Percentiles rank a stretch among this genome's conserved stretches.
Evolutionary conservation across 2,113 vertebrate species (phyloP).

Genomic region (Neofelis nebulosa): DNA sequence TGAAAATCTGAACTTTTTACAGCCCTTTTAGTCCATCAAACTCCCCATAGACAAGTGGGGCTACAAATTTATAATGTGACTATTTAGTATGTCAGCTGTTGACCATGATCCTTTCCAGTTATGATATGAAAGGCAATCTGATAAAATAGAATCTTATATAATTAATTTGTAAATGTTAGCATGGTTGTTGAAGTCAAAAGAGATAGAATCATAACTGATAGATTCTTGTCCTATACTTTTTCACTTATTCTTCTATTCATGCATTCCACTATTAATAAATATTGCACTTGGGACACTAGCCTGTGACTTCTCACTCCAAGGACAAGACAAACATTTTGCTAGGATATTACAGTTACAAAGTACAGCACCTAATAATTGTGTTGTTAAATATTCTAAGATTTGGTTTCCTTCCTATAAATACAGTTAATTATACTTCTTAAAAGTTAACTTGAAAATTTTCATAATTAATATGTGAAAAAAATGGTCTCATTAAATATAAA

Average conservation of each 20-base stretch:
- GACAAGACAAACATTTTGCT: background rate
- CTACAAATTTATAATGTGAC: background rate
- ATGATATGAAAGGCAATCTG: background rate
- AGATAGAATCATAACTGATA: background rate
- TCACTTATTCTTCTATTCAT: background rate
- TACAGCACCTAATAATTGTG: background rate
- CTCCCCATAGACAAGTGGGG: rapidly evolving
- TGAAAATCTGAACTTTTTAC: background rate
- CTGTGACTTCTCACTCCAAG: background rate
- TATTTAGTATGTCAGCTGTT: background rate
- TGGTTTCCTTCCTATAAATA: background rate
- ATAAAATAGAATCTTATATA: background rate
- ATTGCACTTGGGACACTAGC: background rate
- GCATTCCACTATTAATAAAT: background rate
- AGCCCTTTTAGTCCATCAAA: background rate
- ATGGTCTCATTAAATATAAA: background rate
- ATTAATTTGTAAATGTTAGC: background rate
- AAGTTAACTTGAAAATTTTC: background rate
- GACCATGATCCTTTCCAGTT: background rate
- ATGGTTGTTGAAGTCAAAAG: background rate
- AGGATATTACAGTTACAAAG: background rate
- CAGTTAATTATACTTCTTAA: background rate
- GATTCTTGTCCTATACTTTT: background rate
- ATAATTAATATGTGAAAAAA: background rate
- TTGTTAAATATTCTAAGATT: background rate